Evolutionary conservation across 37 sponge, comb jelly and placozoan genomes (phyloP), one percentile per base, ranked within the genome.

Genomic region (Ianthella basta): DNA sequence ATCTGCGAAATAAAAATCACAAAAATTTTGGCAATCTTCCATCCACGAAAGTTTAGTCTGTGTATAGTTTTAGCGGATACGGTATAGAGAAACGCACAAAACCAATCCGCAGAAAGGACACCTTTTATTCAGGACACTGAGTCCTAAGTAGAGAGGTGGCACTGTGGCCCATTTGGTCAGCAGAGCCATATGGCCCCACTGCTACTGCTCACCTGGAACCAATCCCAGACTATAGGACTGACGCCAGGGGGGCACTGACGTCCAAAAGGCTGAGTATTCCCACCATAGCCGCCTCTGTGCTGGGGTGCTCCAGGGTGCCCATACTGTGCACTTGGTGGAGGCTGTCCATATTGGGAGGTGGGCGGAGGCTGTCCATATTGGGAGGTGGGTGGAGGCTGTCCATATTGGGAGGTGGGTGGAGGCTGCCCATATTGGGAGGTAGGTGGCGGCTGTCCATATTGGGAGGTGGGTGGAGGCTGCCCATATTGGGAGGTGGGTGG

Each of bases 151-250:
- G n/a, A n/a, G n/a, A n/a, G n/a, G n/a, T n/a, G n/a, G n/a, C n/a
- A n/a, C n/a, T n/a, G n/a, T 29, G 29, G 10, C 65, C 65, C 2
- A 5, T 30, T 12, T 6, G 2, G 65, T 13, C 5, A 63, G 65
- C 4, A 63, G 27, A 8, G 3, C 5, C 29, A 63, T 63, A 5
- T 5, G 24, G 8, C 3, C 50, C 8, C 8, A 8, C 50, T 44
- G 50, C 8, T 44, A n/a, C 8, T 10, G 8, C 50, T 44, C 68
- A 97, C 97, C 88, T 91, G 84, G 69, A 97, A 97, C 95, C 95
- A 94, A 0, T 56, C 56, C 88, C 86, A 92, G 23, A 97, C 77
- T 25, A 87, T 90, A 16, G 86, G 91, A 38, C 92, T 88, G 37
- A 94, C 86, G 50, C 97, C 92, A 37, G 90, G 92, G 32, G 97